Conservation (phyloP, 2,113 vertebrate genomes). For the Thinocorus orbignyianus region DNA sequence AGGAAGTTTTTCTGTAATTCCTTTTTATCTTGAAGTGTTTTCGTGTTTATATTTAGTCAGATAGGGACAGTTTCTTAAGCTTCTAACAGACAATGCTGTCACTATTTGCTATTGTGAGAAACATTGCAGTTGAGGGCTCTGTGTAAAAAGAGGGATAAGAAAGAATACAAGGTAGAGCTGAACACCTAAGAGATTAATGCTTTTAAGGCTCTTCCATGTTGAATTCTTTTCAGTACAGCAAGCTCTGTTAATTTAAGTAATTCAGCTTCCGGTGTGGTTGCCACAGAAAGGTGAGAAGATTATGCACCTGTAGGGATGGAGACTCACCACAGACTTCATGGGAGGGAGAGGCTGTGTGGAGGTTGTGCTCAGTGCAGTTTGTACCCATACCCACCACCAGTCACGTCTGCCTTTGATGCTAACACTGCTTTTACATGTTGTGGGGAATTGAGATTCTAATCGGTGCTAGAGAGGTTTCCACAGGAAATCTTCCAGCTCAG, state of each 20-base stretch:
- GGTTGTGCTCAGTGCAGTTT: neutral
- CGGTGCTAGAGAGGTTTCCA: neutral
- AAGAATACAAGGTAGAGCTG: neutral
- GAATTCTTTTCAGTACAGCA: neutral
- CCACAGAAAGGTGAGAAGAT: neutral
- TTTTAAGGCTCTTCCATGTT: neutral
- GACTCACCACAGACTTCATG: neutral
- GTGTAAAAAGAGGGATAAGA: neutral
- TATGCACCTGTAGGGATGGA: neutral
- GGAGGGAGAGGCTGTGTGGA: neutral
- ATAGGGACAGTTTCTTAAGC: neutral
- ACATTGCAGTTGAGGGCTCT: neutral
- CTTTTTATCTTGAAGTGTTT: neutral
- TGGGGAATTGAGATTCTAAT: neutral
- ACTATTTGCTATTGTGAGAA: neutral
- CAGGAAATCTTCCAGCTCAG: neutral
- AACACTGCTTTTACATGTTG: neutral
- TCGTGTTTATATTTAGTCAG: neutral
- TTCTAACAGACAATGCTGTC: accelerated
- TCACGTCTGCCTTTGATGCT: accelerated
- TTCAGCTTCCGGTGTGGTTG: neutral
- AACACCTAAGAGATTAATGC: neutral
- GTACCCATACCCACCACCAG: neutral
- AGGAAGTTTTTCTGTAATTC: neutral
- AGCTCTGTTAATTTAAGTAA: neutral